Evolutionary conservation across 2,113 vertebrate genomes (phyloP).

Genomic region (Calonectris borealis): DNA sequence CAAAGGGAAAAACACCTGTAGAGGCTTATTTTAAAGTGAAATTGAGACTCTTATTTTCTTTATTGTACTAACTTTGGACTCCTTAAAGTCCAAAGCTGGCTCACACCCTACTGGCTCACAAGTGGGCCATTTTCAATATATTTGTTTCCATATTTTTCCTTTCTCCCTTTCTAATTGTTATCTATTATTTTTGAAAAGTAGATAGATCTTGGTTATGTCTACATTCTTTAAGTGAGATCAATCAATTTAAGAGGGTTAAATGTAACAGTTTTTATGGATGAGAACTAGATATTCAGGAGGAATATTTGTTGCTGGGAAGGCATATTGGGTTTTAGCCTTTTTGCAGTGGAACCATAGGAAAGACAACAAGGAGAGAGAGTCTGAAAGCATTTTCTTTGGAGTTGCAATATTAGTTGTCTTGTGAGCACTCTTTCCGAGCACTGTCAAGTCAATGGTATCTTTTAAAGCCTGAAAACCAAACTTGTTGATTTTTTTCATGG

Average conservation of each 20-base stretch:
- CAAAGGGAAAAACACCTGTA: not conserved
- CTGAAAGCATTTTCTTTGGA: constrained; percentile 34
- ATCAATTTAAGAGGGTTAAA: not conserved
- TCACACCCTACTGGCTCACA: not conserved
- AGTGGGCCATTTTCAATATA: not conserved
- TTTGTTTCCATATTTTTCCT: constrained; percentile 10
- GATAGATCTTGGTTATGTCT: not conserved
- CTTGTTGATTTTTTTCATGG: not conserved
- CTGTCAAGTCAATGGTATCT: not conserved
- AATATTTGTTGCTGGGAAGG: not conserved
- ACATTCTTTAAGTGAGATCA: not conserved
- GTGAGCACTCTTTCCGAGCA: not conserved
- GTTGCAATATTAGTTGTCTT: constrained; percentile 15
- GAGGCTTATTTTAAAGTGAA: not conserved
- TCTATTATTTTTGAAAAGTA: not conserved
- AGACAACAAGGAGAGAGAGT: not conserved
- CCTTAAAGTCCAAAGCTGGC: not conserved
- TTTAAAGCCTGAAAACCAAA: constrained; percentile 17
- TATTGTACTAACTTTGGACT: not conserved
- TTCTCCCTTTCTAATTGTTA: not conserved
- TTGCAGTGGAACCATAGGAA: constrained; percentile 30
- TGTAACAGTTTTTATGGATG: not conserved
- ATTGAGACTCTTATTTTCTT: not conserved
- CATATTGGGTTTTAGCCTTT: constrained; percentile 24
- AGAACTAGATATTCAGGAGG: not conserved